Evolutionary conservation across 2,888 invertebrate species (phyloP), one percentile per base, ranked within the genome.

Genomic region (Eurytoma californica): DNA sequence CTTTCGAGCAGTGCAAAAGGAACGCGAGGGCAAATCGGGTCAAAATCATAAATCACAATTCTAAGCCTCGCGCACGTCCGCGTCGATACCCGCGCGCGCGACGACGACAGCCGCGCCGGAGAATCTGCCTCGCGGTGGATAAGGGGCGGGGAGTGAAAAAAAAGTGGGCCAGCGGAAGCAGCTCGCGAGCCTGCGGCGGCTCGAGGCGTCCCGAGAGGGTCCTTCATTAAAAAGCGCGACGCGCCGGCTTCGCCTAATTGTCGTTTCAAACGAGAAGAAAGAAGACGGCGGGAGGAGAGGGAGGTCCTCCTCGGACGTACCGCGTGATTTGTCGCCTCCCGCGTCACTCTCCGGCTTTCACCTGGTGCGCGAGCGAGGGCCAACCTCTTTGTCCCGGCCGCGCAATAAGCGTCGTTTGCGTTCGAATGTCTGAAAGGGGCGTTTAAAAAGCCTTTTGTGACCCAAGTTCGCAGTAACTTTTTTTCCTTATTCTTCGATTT

Each of bases 211-310:
- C 39, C 47, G 60, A 53, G 58, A 73, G 74, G 74, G 67, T 72
- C 78, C 72, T 78, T 78, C 78, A 72, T 78, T 78, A 78, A 72
- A 73, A 67, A 39, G 4, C 39, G 77, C 24, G n/a, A 39, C 63
- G 16, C 53, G 28, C 18, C 39, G 39, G 39, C 51, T 47, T 70
- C 57, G 66, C 49, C 67, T 72, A 78, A 78, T 73, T 72, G 78
- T 72, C 72, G 68, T 68, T 67, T 60, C 63, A 55, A 24, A 57
- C 39, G 18, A 60, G 55, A 66, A 58, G 20, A 39, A 13, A 57
- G 18, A 39, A 39, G 39, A 39, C 39, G 39, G 7, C 39, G 16
- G 51, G 13, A 0, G 3, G 61, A 58, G 69, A n/a, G 4, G 12
- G 53, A 65, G 39, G 55, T n/a, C 7, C 51, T 13, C 14, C 24